Evolutionary conservation across 2,797 vertebrate species (phyloP).

Genomic region (Ciconia nigra): DNA sequence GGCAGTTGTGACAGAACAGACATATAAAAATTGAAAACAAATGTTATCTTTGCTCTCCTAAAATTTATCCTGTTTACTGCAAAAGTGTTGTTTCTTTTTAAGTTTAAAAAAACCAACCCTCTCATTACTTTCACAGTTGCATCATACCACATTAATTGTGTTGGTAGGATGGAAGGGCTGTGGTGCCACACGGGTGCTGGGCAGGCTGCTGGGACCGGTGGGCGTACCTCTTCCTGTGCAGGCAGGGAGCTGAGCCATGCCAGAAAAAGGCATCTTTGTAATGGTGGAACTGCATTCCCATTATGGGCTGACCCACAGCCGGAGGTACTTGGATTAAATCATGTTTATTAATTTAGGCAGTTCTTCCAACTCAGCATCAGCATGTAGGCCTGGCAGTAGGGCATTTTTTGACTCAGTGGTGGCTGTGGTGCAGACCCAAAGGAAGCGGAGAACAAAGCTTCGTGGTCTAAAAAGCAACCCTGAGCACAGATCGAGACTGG

Average conservation of each 20-base stretch:
- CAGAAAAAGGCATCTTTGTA: not conserved
- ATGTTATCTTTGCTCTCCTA: not conserved
- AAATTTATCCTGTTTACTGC: not conserved
- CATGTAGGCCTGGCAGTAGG: not conserved
- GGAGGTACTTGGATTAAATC: not conserved
- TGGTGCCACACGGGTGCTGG: not conserved
- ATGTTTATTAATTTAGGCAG: not conserved
- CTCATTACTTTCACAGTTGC: not conserved
- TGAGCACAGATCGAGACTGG: accelerated
- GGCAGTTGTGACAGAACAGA: not conserved
- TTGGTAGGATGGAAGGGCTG: not conserved
- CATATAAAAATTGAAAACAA: not conserved
- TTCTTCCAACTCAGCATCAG: not conserved
- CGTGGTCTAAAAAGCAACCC: not conserved
- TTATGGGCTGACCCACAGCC: not conserved
- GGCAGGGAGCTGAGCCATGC: not conserved
- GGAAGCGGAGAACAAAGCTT: not conserved
- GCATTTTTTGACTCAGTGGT: not conserved
- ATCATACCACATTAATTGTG: accelerated
- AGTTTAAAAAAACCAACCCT: not conserved
- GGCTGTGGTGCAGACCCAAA: not conserved
- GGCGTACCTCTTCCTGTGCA: not conserved
- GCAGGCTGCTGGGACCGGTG: not conserved
- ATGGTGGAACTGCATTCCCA: not conserved
- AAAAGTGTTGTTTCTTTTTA: not conserved